Percentiles rank a stretch among this genome's conserved stretches.
Evolutionary conservation across 2,113 vertebrate genomes (phyloP).

Genomic region (Peromyscus leucopus): DNA sequence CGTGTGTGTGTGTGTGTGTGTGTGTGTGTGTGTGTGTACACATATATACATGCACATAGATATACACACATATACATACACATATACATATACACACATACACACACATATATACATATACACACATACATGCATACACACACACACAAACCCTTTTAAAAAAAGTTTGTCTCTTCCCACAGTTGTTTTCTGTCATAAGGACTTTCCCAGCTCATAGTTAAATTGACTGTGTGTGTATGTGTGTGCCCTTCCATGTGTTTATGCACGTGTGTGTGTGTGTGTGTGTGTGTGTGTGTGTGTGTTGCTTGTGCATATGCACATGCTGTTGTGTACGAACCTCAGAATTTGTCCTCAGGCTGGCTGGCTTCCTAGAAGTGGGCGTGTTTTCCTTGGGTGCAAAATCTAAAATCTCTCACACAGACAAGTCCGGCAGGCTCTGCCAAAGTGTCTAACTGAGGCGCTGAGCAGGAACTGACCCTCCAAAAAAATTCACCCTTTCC

Average conservation of each 20-base stretch:
- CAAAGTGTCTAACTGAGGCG: background rate
- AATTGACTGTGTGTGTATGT: background rate
- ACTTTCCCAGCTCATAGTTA: background rate
- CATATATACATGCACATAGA: background rate
- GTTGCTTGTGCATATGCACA: background rate
- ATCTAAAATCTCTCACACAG: slow-evolving; percentile 16
- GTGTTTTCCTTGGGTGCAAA: background rate
- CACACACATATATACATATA: background rate
- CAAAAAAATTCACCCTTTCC: background rate
- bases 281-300: background rate
- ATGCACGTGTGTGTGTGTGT: background rate
- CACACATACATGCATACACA: background rate
- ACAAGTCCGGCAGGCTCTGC: background rate
- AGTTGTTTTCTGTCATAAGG: background rate
- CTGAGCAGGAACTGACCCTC: background rate
- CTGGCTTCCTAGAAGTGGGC: background rate
- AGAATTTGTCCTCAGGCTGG: background rate
- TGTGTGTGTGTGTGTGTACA: too few relatives aligned
- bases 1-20: too few relatives aligned
- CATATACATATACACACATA: background rate
- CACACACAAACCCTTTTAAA: background rate
- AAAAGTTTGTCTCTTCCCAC: background rate
- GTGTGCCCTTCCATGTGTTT: background rate
- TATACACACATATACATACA: background rate
- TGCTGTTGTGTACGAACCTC: background rate